Conservation (phyloP, 2,888 invertebrate genomes). For the Lacanobia wlatinum region DNA sequence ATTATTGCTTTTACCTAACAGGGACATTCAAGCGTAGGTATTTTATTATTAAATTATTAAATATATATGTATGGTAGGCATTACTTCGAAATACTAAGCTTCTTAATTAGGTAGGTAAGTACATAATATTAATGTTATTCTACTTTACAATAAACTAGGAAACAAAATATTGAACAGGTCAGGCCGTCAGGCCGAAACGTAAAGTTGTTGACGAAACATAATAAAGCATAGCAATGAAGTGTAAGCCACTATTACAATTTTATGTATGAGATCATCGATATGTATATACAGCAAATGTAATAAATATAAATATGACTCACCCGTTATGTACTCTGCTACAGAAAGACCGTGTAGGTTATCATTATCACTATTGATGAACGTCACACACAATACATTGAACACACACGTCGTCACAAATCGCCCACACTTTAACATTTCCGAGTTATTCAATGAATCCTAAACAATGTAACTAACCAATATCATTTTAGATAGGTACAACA, state of each 20-base stretch:
- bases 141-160: not conserved
- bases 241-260: constrained; percentile 72
- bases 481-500: constrained; percentile 62
- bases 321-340: constrained; percentile 85
- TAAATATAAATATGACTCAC: constrained; percentile 91
- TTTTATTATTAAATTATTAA: not conserved
- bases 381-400: constrained; percentile 81
- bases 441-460: constrained; percentile 53
- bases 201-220: constrained; percentile 58
- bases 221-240: constrained; percentile 69
- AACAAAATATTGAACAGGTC: constrained; percentile 16
- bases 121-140: not conserved
- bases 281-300: constrained; percentile 86
- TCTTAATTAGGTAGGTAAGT: not conserved
- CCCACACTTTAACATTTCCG: constrained; percentile 75
- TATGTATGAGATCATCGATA: constrained; percentile 89
- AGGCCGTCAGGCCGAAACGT: constrained; percentile 4
- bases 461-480: constrained; percentile 49
- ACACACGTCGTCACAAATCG: constrained; percentile 69
- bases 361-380: constrained; percentile 84
- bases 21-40: not conserved
- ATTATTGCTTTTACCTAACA: not conserved
- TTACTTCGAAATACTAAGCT: not conserved
- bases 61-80: not conserved
- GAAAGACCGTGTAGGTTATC: constrained; percentile 89